Base-by-base conservation (phyloP, 1,140 invertebrate genomes). In the Triops cancriformis region DNA sequence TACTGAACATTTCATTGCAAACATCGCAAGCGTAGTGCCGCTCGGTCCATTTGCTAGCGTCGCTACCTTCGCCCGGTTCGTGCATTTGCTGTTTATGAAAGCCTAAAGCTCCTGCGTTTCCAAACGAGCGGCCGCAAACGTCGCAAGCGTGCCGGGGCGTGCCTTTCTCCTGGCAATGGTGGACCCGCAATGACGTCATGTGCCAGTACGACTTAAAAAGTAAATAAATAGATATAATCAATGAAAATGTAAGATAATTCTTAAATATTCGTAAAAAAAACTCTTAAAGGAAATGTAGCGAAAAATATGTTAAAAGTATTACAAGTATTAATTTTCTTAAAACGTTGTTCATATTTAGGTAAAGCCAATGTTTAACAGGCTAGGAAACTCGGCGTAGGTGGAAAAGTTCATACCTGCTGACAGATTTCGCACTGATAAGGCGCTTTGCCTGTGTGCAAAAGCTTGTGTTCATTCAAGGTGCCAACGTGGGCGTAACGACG, bases 1-100 rank as follows among this genome's bases (percentile, higher is more conserved):
- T 41, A 3, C 27, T 93, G 82, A 96, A 96, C 0, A 93, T 95
- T 79, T 93, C 91, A 80, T 94, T 91, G 82, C 93, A 96, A 7
- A 95, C 90, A 0, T 93, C 95, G 83, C 94, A 95, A 82, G 94
- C 94, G 86, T 95, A 96, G 43, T 94, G 94, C 82, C 95, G 94
- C 82, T 95, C 92, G 0, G 93, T 94, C 81, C 93, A 94, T 84
- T 96, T 94, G 76, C 94, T 92, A 12, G 94, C 93, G 79, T 94
- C 91, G 73, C 11, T 74, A 1, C n/a, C 23, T 18, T 31, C 27
- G 26, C 73, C 27, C 12, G 73, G 73, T 26, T 31, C 73, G 27
- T 74, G 27, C 37, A 31, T 74, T 28, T 74, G 73, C 12, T 31
- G 37, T 11, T 74, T 74, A 31, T 76, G 26, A 76, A 41, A 45